Evolutionary conservation across 2,113 vertebrate genomes (phyloP), one percentile per base, ranked within the genome.

Genomic region (Zonotrichia leucophrys): DNA sequence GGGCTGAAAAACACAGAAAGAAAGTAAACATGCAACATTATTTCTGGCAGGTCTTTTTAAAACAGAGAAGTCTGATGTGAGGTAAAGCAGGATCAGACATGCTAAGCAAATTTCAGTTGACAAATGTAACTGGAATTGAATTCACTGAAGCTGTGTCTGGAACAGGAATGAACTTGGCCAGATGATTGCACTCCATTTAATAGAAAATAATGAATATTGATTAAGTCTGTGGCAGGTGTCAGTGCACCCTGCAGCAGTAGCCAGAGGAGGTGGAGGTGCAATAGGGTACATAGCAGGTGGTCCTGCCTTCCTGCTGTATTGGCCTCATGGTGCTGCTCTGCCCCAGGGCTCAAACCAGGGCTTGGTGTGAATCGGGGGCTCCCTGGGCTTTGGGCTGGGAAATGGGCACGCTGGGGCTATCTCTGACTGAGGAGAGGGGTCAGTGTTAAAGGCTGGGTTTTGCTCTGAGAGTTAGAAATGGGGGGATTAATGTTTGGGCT

Each of bases 371-470:
- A 3, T 24, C 1, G 4, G 79, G 67, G 39, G 2, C 30, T 77
- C 10, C 53, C 41, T 8, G 1, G 0, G 10, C 1, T 8, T 31
- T 7, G 28, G 70, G 10, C 47, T 52, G 63, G 25, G 3, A 6
- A 64, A 53, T 7, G 42, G 59, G 13, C 47, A 7, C 0, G 0
- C 4, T 2, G 4, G 31, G 58, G 44, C 39, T 3, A 3, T 33
- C 47, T 41, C 53, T 1, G n/a, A 28, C 42, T 28, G 47, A 49
- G 47, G 37, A 42, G 19, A 6, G 17, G 24, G 8, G 4, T 66
- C 7, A 2, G 6, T 44, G 18, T 20, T 89, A 39, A 42, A 72
- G 55, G 12, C 50, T 70, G 60, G 4, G 2, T 33, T 88, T 42
- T 82, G 24, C 35, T 24, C n/a, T 67, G 47, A 18, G n/a, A 31